Base-by-base conservation (phyloP, 2,888 invertebrate species). In the Hypolimnas misippus region DNA sequence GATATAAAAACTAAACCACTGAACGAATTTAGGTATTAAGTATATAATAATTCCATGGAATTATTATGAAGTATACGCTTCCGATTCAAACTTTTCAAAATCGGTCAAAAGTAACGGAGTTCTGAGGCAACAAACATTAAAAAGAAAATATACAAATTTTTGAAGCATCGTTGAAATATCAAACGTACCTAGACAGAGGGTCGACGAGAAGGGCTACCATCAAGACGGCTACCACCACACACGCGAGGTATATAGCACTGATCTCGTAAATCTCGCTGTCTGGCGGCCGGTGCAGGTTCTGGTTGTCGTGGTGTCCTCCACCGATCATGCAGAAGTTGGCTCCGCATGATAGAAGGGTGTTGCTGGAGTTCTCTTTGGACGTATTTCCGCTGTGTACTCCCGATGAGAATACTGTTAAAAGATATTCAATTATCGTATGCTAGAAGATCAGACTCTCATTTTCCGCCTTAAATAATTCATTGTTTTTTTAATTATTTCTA, bases 151-250 rank as follows among this genome's bases (percentile, higher is more conserved):
- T 33, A 7, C 0, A 10, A 8, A 3, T 6, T 33, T 33, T 33
- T 42, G n/a, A n/a, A n/a, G n/a, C 3, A 0, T 10, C 1, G 2
- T 21, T 5, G 10, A 6, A 2, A 46, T 4, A 6, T 14, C 44
- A n/a, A 33, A 73, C 89, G 85, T 88, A 97, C 95, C 97, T 96
- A 71, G 97, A 96, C 3, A 98, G 93, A 2, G 98, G 97, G 90
- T 99, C 98, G 55, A 99, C 95, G 68, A 98, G 95, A 35, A 98
- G 81, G 3, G 96, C 96, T 58, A 99, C 96, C 81, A 98, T 95
- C 65, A 96, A 92, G 1, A 97, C 96, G 2, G 98, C 98, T 8
- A 96, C 93, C 52, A 97, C 82, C 29, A 98, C 97, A 82, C 98
- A 98, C 0, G 95, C 95, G 66, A 98, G 93, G 82, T 98, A 98